phyloP scores from a whole-genome alignment of 2,888 invertebrate genomes.

The Drosophila borborema region DNA sequence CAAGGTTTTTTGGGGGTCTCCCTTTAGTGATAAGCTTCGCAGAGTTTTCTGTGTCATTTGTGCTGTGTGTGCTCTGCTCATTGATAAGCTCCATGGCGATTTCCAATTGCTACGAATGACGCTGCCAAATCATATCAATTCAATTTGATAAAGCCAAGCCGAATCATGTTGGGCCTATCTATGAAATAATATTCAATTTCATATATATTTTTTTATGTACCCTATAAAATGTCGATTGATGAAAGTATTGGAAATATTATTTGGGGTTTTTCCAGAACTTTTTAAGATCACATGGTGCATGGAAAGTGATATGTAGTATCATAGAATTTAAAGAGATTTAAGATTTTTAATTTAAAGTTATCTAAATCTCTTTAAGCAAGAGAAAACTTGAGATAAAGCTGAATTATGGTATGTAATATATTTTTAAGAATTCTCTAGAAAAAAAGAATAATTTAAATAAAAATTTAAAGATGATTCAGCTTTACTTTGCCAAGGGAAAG shows the following conservation, averaged over 20 bases:
- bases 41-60: constrained; percentile 35
- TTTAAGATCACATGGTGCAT: too few relatives aligned
- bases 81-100: constrained; percentile 33
- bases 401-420: too few relatives aligned
- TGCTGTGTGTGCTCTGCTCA: neutral
- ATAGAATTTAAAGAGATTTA: too few relatives aligned
- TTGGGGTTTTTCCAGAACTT: too few relatives aligned
- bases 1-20: constrained; percentile 42
- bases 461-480: too few relatives aligned
- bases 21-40: constrained; percentile 31
- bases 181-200: neutral
- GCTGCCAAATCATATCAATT: neutral
- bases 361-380: too few relatives aligned
- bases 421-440: too few relatives aligned
- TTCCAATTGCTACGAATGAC: constrained; percentile 11
- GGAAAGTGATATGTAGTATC: too few relatives aligned
- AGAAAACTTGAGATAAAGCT: too few relatives aligned
- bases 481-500: too few relatives aligned
- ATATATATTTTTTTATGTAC: neutral
- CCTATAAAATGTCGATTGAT: neutral
- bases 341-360: too few relatives aligned
- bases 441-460: too few relatives aligned
- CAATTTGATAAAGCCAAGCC: constrained; percentile 10
- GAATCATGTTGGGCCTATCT: constrained; percentile 6
- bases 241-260: neutral